Evolutionary conservation across 2,797 vertebrate genomes (phyloP), one percentile per base, ranked within the genome.

Genomic region (Lepilemur ruficaudatus): DNA sequence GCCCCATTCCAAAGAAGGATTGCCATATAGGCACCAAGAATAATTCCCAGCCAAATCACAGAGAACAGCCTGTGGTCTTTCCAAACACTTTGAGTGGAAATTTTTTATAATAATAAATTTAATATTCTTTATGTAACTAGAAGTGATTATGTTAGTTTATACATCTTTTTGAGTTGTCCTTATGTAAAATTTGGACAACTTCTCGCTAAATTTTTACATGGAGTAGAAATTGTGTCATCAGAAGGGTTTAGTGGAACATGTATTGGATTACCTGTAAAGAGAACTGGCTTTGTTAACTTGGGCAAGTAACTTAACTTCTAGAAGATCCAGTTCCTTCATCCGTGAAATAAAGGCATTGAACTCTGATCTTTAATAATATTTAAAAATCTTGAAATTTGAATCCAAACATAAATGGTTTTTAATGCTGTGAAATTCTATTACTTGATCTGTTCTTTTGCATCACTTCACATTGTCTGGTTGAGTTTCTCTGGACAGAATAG

Each of bases 401-500:
- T 48, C 59, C 15, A 57, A 75, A 50, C 30, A 72, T 52, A 79
- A 83, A 23, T 50, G 75, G 13, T 41, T 81, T 92, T 78, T 85
- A 25, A 83, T 89, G 38, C 32, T 73, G 2, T 88, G 81, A 80
- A 83, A 81, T 67, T 93, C 30, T 57, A 46, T 91, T 57, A 76
- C 67, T 92, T n/a, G 50, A 41, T 72, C 63, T 91, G 48, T 87
- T 73, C 41, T 88, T 57, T 63, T 73, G 67, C 55, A 88, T 89
- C 57, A 80, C 9, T n/a, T 96, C 41, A 72, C 17, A 17, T 30
- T 57, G 38, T 81, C n/a, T 15, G n/a, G 48, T 46, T 89, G 57
- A 59, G 70, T 89, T 86, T 84, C 86, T 94, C 86, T 93, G 79
- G 18, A 72, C 20, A 84, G 83, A 84, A 81, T 48, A 48, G 78